Conservation (phyloP, 1,140 invertebrate genomes). For the Rhizoglyphus robini region DNA sequence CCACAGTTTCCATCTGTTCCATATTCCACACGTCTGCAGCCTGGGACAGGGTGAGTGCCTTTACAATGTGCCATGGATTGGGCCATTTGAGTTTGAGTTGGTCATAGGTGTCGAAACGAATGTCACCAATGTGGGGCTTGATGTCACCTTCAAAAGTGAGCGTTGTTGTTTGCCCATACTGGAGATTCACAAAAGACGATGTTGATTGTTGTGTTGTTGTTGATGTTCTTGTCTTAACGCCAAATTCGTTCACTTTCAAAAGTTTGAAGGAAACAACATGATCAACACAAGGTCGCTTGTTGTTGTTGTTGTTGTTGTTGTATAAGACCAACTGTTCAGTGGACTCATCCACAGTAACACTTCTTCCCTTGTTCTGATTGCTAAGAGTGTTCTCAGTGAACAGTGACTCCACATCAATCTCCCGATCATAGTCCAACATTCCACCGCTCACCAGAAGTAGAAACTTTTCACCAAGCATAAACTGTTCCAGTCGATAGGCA, state of each 20-base stretch:
- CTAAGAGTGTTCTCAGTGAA: not conserved
- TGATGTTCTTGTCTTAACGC: too few species aligned
- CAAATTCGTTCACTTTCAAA: too few species aligned
- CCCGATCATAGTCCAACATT: not conserved
- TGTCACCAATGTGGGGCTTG: not conserved
- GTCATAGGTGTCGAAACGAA: not conserved
- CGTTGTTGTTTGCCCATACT: not conserved
- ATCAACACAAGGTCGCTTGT: too few species aligned
- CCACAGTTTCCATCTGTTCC: conserved; percentile 68
- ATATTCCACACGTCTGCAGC: conserved; percentile 63
- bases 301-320: too few species aligned
- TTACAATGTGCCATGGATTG: conserved; percentile 4
- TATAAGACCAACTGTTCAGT: not conserved
- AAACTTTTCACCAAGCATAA: not conserved
- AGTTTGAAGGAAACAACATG: too few species aligned
- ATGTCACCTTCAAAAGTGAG: not conserved
- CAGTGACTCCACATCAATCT: not conserved
- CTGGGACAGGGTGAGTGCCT: conserved; percentile 27
- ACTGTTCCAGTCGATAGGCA: conserved; percentile 2
- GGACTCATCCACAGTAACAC: not conserved
- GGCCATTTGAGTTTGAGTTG: too few species aligned
- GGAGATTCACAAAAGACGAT: too few species aligned
- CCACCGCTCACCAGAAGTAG: not conserved
- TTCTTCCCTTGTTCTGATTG: not conserved
- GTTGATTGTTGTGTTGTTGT: too few species aligned